Evolutionary conservation across 2,797 vertebrate genomes (phyloP).

Genomic region (Catostomus latipinnis): DNA sequence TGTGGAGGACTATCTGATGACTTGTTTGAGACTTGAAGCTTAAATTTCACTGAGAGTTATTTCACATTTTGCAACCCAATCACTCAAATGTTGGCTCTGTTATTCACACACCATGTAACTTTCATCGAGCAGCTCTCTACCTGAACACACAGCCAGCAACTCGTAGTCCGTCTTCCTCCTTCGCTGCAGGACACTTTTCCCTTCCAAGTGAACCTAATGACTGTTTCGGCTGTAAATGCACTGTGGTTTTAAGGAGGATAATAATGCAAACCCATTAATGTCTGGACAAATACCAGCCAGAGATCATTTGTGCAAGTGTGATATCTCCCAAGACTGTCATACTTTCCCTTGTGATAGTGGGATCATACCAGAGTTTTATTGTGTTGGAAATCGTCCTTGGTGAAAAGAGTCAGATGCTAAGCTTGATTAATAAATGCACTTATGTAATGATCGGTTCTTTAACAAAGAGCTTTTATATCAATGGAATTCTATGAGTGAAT

Average conservation of each 20-base stretch:
- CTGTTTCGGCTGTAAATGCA: conserved; percentile 36
- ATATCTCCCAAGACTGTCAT: conserved; percentile 41
- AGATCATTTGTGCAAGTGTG: conserved; percentile 43
- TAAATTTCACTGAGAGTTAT: not conserved
- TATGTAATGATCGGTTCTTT: too few relatives aligned
- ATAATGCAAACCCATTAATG: conserved; percentile 53
- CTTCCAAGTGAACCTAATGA: conserved; percentile 42
- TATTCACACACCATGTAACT: conserved; percentile 9
- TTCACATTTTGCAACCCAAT: not conserved
- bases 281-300: conserved; percentile 54
- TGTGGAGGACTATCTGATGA: too few relatives aligned
- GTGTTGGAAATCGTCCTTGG: not conserved
- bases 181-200: conserved; percentile 36
- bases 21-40: too few relatives aligned
- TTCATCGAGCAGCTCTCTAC: conserved; percentile 17
- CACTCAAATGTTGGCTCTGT: conserved; percentile 11
- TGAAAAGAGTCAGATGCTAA: not conserved
- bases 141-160: conserved; percentile 11
- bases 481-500: too few relatives aligned
- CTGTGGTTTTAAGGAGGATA: conserved; percentile 41
- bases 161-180: conserved; percentile 43
- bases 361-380: not conserved
- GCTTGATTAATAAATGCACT: not conserved
- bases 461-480: too few relatives aligned
- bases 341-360: conserved; percentile 6